phyloP scores from a whole-genome alignment of 2,797 vertebrate species.

The Pachyuromys duprasi region DNA sequence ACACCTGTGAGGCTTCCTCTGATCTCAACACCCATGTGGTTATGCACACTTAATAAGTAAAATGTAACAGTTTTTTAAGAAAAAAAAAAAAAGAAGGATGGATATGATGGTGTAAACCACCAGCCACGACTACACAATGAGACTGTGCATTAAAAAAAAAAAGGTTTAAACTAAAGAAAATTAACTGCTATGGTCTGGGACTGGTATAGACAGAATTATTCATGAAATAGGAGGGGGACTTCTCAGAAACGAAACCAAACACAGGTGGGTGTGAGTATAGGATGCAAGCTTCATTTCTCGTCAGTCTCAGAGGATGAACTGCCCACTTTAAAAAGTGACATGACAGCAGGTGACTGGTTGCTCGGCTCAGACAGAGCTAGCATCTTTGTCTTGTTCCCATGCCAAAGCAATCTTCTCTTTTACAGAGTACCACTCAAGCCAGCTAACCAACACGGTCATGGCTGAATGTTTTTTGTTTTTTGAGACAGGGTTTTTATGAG shows the following conservation, averaged over 20 bases:
- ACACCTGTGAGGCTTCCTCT: background rate
- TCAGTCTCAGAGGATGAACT: background rate
- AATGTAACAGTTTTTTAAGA: background rate
- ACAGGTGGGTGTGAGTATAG: background rate
- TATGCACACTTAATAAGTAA: background rate
- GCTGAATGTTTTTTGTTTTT: background rate
- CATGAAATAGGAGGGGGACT: background rate
- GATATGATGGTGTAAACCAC: background rate
- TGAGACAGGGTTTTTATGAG: too few relatives aligned
- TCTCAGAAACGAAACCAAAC: slow-evolving; percentile 16
- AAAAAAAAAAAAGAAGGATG: background rate
- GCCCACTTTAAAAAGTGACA: slow-evolving; percentile 9
- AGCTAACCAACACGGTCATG: background rate
- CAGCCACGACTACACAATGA: background rate
- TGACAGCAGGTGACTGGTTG: background rate
- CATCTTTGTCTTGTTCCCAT: background rate
- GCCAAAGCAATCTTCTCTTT: background rate
- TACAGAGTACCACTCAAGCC: slow-evolving; percentile 7
- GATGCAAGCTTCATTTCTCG: background rate
- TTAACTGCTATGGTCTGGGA: background rate
- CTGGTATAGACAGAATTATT: background rate
- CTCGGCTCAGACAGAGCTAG: background rate
- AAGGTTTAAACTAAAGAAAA: background rate
- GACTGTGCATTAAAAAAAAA: background rate
- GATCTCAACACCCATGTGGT: background rate